Conservation (phyloP, 2,797 vertebrate species). For the Gorsachius magnificus region DNA sequence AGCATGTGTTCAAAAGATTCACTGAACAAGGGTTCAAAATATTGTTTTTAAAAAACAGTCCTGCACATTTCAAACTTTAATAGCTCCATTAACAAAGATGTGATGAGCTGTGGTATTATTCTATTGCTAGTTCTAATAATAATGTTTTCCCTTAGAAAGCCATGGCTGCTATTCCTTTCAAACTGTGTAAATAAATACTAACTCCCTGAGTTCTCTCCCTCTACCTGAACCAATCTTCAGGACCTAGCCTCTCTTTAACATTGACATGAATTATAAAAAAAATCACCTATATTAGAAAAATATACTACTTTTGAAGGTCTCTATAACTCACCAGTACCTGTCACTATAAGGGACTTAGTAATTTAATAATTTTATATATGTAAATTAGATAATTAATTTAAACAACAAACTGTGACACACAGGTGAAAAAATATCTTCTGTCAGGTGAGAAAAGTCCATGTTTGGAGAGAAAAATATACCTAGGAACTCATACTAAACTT, state of each 20-base stretch:
- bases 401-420: background rate
- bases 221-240: background rate
- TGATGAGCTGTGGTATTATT: background rate
- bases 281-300: background rate
- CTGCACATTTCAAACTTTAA: background rate
- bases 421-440: background rate
- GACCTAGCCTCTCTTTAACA: background rate
- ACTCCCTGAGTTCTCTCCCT: background rate
- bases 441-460: background rate
- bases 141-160: background rate
- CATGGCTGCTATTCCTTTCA: background rate
- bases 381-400: background rate
- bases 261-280: background rate
- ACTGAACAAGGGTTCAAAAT: background rate
- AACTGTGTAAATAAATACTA: background rate
- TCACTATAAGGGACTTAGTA: background rate
- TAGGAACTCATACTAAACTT: background rate
- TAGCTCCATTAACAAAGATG: background rate
- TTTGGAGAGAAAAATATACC: background rate
- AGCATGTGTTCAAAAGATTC: background rate
- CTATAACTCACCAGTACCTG: background rate
- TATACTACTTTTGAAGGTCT: background rate
- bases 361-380: background rate
- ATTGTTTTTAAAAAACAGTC: background rate
- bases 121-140: background rate